Evolutionary conservation across 1,140 invertebrate species (phyloP).

Genomic region (roundworm (Caenorhabditis elegans)): DNA sequence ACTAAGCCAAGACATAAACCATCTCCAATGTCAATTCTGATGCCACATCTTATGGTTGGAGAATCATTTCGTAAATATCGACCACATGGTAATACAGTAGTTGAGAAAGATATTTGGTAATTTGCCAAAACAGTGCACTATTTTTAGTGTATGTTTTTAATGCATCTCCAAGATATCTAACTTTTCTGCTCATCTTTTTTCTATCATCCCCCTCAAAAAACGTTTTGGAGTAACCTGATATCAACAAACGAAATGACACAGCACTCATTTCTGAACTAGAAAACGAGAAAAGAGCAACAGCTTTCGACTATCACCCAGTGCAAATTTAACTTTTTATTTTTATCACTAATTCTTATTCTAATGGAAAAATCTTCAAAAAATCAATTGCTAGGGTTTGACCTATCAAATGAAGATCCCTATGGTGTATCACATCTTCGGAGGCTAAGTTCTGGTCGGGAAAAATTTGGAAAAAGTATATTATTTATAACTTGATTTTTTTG

Average conservation of each 20-base stretch:
- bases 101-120: neutral
- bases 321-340: neutral
- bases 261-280: neutral
- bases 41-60: constrained; percentile 12
- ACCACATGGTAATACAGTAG: neutral
- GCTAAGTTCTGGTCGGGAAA: neutral
- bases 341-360: neutral
- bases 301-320: neutral
- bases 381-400: neutral
- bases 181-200: neutral
- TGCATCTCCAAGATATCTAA: too few relatives aligned
- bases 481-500: neutral
- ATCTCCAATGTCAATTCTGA: neutral
- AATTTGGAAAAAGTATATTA: neutral
- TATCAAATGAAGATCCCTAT: neutral
- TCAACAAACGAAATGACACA: constrained; percentile 23
- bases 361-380: neutral
- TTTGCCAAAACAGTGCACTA: neutral
- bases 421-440: neutral
- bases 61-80: constrained; percentile 14
- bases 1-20: neutral
- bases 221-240: constrained; percentile 10
- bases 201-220: neutral
- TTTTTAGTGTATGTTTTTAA: neutral
- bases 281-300: neutral